Conservation (phyloP, 1,140 invertebrate genomes). For the Nymphalis io region DNA sequence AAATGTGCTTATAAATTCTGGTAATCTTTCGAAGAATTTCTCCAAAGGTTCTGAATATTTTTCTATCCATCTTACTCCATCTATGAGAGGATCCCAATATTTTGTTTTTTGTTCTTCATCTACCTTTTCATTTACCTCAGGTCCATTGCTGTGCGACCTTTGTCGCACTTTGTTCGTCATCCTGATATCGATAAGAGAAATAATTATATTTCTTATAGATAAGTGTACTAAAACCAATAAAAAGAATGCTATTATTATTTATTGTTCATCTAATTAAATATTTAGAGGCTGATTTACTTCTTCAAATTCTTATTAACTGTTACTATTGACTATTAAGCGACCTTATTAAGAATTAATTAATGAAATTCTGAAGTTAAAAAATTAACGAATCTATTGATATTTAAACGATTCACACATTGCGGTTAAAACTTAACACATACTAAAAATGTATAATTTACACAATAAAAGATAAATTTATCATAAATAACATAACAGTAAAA, state of each 20-base stretch:
- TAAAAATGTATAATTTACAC: constrained; percentile 13
- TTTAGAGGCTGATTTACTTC: too few relatives aligned
- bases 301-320: too few relatives aligned
- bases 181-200: not conserved
- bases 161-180: constrained; percentile 9
- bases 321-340: too few relatives aligned
- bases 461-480: constrained; percentile 13
- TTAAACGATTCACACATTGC: not conserved
- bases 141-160: constrained; percentile 6
- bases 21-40: constrained; percentile 79
- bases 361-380: too few relatives aligned
- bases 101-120: constrained; percentile 44
- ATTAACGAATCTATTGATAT: too few relatives aligned
- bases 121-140: not conserved
- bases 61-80: constrained; percentile 82
- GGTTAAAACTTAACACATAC: not conserved
- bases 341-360: too few relatives aligned
- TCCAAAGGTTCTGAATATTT: constrained; percentile 78
- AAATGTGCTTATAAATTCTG: constrained; percentile 77
- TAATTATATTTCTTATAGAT: not conserved
- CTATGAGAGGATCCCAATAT: constrained; percentile 76
- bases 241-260: too few relatives aligned
- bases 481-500: not conserved
- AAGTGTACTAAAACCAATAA: not conserved
- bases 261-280: too few relatives aligned